A percentile compares a stretch with the other conserved stretches of the same genome.
Conservation (phyloP, 2,113 vertebrate genomes). For the Pygoscelis adeliae region DNA sequence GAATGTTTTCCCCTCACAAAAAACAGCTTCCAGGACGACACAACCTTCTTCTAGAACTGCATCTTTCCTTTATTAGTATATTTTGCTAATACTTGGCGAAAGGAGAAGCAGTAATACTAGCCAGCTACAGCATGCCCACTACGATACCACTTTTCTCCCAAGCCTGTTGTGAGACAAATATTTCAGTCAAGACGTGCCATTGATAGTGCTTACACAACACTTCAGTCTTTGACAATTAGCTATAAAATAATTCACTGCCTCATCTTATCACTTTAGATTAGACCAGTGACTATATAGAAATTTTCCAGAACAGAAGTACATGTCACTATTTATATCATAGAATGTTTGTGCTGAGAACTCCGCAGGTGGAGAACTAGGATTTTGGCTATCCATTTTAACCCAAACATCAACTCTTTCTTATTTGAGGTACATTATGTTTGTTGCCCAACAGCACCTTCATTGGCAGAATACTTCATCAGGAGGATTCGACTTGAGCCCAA, state of each 20-base stretch:
- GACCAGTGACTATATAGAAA: not conserved
- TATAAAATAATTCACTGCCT: not conserved
- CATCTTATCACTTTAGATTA: not conserved
- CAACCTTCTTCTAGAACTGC: not conserved
- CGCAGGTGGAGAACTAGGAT: not conserved
- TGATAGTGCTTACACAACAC: not conserved
- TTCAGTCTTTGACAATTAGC: not conserved
- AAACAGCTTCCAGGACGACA: not conserved
- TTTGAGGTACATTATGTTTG: not conserved
- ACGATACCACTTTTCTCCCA: not conserved
- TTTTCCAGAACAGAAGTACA: not conserved
- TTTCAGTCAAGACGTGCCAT: not conserved
- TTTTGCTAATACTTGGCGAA: not conserved
- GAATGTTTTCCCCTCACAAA: not conserved
- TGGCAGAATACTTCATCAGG: constrained; percentile 92
- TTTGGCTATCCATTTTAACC: not conserved
- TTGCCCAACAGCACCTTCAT: constrained; percentile 78
- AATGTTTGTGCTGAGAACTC: not conserved
- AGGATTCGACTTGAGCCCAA: constrained; percentile 92
- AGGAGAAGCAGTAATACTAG: not conserved
- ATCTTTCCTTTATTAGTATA: not conserved
- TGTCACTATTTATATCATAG: not conserved
- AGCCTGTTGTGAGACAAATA: not conserved
- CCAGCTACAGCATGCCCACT: not conserved
- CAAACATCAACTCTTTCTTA: not conserved